Base-by-base conservation (phyloP, 2,797 vertebrate genomes). In the Cephalopachus bancanus region DNA sequence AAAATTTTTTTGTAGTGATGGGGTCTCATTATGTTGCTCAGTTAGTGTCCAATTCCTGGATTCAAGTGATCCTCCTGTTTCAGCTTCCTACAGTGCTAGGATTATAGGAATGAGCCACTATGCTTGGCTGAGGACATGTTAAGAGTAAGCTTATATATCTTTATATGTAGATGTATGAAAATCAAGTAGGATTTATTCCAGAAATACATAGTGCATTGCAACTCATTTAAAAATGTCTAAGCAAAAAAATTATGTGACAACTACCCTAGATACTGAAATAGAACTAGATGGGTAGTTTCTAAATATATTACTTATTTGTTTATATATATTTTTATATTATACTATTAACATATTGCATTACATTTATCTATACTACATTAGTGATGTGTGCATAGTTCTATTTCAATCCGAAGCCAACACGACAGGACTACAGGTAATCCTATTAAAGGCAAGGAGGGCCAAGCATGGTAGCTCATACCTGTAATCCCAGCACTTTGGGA, bases 331-430 rank as follows among this genome's bases (percentile, higher is more conserved):
- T n/a, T 86, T 71, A 15, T 37, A 8, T 15, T 30, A n/a, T 55
- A n/a, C 28, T 57, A 57, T 79, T n/a, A 69, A 26, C 10, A 26
- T 51, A 51, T 75, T 37, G 3, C 37, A 37, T 3, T 86, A 51
- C 53, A 33, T 74, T 53, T 75, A 69, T 60, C 33, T 55, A 57
- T 57, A 10, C 67, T 67, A 69, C 44, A 79, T 44, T 20, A 67
- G 10, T 24, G 12, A 37, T 14, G 30, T 51, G 44, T 12, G 10
- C 17, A 37, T 22, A 51, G 44, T 65, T 72, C 33, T 69, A 72
- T 86, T 86, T 90, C 30, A 80, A 67, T 80, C 51, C 65, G 80
- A 86, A 96, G 7, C 24, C 59, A 84, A 44, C 51, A 60, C 26
- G 11, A 65, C 30, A 93, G 7, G 22, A 93, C 51, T 84, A 55